A percentile compares a stretch with the other conserved stretches of the same genome.
Evolutionary conservation across 2,113 vertebrate species (phyloP).

Genomic region (Argyrosomus japonicus): DNA sequence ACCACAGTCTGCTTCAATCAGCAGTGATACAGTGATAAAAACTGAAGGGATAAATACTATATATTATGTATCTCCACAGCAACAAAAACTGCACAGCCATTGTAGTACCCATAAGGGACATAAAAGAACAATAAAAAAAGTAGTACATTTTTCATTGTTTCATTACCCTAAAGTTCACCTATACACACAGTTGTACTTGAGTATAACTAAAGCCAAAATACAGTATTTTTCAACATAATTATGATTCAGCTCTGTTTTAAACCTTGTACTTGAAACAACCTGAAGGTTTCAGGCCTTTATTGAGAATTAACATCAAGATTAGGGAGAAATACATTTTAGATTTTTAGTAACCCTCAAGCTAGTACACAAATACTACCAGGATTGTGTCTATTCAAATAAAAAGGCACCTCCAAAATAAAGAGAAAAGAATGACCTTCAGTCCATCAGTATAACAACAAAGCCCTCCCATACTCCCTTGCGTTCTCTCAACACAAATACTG

Average conservation of each 20-base stretch:
- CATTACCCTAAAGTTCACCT: background rate
- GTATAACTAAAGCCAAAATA: background rate
- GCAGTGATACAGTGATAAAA: conserved; percentile 44
- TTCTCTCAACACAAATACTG: background rate
- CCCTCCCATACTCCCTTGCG: background rate
- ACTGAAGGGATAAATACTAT: conserved; percentile 45
- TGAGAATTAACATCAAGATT: background rate
- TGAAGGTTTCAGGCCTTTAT: background rate
- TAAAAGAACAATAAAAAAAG: background rate
- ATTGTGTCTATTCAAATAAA: background rate
- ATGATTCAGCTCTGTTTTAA: background rate
- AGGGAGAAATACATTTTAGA: background rate
- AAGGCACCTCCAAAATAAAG: background rate
- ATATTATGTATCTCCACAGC: conserved; percentile 11
- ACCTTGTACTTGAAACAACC: background rate
- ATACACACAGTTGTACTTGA: background rate
- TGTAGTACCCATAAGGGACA: background rate
- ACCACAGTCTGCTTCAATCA: conserved; percentile 64
- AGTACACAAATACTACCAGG: background rate
- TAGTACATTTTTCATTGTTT: background rate
- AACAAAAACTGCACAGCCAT: background rate
- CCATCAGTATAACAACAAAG: background rate
- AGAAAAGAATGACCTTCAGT: background rate
- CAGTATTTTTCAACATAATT: background rate
- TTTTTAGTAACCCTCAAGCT: background rate